Percentiles rank a stretch among this genome's conserved stretches.
Conservation (phyloP, 2,888 invertebrate genomes). For the Junonia oenone region DNA sequence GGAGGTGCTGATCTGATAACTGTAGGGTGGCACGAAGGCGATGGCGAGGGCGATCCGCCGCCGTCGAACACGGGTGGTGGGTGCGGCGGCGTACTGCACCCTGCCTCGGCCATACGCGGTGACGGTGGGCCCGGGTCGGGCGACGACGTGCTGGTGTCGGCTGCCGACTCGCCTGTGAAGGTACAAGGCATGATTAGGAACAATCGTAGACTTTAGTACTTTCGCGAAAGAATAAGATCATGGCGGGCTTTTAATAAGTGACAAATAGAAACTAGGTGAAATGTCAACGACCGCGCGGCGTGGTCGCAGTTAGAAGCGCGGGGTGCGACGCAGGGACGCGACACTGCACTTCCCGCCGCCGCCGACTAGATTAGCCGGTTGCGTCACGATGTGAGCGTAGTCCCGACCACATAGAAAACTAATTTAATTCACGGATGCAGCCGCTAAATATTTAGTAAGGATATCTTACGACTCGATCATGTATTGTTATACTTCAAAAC, state of each 20-base stretch:
- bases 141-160: constrained; percentile 95
- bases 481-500: neutral
- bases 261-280: constrained; percentile 78
- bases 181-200: constrained; percentile 57
- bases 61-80: constrained; percentile 76
- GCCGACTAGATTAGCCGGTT: constrained; percentile 78
- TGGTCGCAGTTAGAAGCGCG: constrained; percentile 66
- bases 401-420: constrained; percentile 50
- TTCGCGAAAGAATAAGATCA: constrained; percentile 54
- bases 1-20: constrained; percentile 80
- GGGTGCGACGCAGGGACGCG: constrained; percentile 73
- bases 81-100: constrained; percentile 81
- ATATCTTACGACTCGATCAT: constrained; percentile 4
- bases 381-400: constrained; percentile 67
- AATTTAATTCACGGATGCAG: constrained; percentile 42
- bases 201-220: constrained; percentile 37
- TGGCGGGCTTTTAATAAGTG: constrained; percentile 60
- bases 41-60: constrained; percentile 66
- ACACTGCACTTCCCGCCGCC: constrained; percentile 79
- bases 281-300: constrained; percentile 74
- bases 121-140: constrained; percentile 93
- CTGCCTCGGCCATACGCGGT: constrained; percentile 86
- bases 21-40: constrained; percentile 70
- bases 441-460: constrained; percentile 23
- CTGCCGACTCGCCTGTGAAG: constrained; percentile 91